Evolutionary conservation across 1,140 invertebrate genomes (phyloP), one percentile per base, ranked within the genome.

Genomic region (Brachionus sp.): DNA sequence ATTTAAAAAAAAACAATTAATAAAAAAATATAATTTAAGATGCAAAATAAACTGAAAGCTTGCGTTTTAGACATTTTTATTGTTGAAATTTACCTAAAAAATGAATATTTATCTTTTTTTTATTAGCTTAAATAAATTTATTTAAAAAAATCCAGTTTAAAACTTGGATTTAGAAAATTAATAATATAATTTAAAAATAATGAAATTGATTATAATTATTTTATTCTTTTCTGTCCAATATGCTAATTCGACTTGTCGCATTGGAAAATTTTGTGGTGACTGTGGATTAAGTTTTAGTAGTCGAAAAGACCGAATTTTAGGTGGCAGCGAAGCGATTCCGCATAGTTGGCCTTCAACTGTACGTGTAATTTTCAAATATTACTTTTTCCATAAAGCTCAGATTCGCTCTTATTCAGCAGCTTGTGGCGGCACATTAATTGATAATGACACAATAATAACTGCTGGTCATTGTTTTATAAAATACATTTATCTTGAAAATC

Each of bases 321-420:
- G 84, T 16, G 84, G 84, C 13, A 33, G 62, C 35, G 82, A 75
- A 46, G 66, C 70, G 5, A 13, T 46, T 12, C 66, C 82, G 16
- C 68, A 83, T 37, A 83, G 68, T 42, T 84, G 78, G 78, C 84
- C 84, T 33, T 84, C 66, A 70, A 70, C 62, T 25, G 82, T 83
- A 12, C 23, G 39, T n/a, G 25, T 75, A 13, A 10, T 44, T 23
- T 44, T 75, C 19, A 29, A 46, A 4, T 75, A 75, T 68, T 35
- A 33, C 23, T 68, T 35, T 68, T 23, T 5, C 10, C 12, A 23
- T 37, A 23, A 23, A 35, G 13, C 7, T 29, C 25, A 68, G 29
- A 33, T 33, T 9, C 13, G 16, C 25, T 12, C 13, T 25, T 35
- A 73, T 73, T 73, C 64, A 12, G 64, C 64, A 10, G 12, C 13